These are phyloP conservation scores for Eufriesea mexicana DNA, from an alignment of 1,140 invertebrate genomes.

Conservation along the genomic window DNA sequence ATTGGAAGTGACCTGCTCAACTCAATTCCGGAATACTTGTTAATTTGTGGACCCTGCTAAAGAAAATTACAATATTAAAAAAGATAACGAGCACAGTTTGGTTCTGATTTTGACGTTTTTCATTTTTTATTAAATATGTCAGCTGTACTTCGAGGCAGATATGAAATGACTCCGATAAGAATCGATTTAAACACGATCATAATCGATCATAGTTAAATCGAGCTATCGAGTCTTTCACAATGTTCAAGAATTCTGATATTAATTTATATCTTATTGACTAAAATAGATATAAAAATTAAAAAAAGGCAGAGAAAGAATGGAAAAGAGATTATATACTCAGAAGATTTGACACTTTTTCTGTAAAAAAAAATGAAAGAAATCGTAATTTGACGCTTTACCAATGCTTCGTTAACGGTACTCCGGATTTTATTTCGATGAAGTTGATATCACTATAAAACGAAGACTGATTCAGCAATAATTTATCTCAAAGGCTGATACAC, in stretches of 20 bases:
- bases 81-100: background rate
- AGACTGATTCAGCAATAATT: constrained; percentile 64
- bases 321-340: constrained; percentile 1
- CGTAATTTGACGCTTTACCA: constrained; percentile 40
- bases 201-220: constrained; percentile 1
- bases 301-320: background rate
- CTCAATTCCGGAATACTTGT: background rate
- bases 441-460: constrained; percentile 34
- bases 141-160: background rate
- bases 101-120: constrained; percentile 20
- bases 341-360: background rate
- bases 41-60: background rate
- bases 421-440: constrained; percentile 35
- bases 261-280: constrained; percentile 1
- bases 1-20: constrained; percentile 9
- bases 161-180: background rate
- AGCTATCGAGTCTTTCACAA: background rate
- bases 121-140: background rate
- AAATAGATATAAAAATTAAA: background rate
- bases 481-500: constrained; percentile 53
- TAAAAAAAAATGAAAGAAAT: background rate
- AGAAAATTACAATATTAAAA: background rate
- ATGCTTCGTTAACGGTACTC: constrained; percentile 26
- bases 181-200: background rate
- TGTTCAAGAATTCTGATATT: constrained; percentile 11